Conservation (phyloP, 2,113 vertebrate genomes). For the Synodontis membranacea region DNA sequence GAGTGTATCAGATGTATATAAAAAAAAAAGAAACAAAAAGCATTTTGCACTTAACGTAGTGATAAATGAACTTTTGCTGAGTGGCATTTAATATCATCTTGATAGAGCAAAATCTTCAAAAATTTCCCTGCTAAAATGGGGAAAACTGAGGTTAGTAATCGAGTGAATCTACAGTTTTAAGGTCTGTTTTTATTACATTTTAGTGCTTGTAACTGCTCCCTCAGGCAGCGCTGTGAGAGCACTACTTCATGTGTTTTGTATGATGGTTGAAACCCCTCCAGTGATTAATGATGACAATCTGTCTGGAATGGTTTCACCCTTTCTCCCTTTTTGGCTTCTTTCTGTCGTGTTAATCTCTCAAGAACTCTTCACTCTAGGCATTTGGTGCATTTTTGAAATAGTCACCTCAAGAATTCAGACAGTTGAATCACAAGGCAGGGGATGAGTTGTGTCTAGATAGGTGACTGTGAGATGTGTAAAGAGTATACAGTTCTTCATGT, state of each 20-base stretch:
- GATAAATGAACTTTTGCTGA: neutral
- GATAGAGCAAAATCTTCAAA: slow-evolving; percentile 22
- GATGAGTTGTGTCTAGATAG: neutral
- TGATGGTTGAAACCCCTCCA: slow-evolving; percentile 24
- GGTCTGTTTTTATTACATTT: slow-evolving; percentile 26
- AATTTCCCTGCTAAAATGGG: slow-evolving; percentile 33
- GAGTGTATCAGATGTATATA: neutral
- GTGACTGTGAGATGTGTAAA: neutral
- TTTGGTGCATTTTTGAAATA: slow-evolving; percentile 46
- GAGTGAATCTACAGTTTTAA: neutral
- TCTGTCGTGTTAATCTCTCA: slow-evolving; percentile 42
- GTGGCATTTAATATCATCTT: slow-evolving; percentile 16
- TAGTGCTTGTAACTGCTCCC: neutral
- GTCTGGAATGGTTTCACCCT: slow-evolving; percentile 45
- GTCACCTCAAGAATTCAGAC: slow-evolving; percentile 39
- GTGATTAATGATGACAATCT: slow-evolving; percentile 41
- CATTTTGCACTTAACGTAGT: neutral
- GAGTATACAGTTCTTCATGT: neutral
- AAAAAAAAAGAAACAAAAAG: slow-evolving; percentile 6
- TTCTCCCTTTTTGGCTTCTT: slow-evolving; percentile 38
- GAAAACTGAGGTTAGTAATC: slow-evolving; percentile 21
- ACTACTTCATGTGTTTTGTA: slow-evolving; percentile 35
- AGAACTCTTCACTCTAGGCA: slow-evolving; percentile 38
- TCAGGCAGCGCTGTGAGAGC: neutral
- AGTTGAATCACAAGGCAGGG: slow-evolving; percentile 31